Conservation (phyloP, 2,797 vertebrate species). For the Myiotriccus ornatus region DNA sequence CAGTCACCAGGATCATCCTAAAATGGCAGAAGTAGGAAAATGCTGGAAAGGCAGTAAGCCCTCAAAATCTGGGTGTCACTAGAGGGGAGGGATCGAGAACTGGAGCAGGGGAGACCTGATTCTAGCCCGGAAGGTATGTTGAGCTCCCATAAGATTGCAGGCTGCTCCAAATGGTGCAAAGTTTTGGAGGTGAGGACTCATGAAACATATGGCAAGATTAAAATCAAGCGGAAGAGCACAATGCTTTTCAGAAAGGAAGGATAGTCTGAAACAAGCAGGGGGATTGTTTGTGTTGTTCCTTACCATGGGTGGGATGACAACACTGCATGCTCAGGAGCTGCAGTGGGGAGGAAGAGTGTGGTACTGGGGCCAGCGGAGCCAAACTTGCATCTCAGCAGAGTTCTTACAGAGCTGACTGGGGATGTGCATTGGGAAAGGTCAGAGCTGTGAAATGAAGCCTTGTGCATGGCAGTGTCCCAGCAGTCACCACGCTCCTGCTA, state of each 20-base stretch:
- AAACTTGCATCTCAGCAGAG: background rate
- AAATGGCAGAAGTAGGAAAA: background rate
- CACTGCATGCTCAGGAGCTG: background rate
- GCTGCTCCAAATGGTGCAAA: background rate
- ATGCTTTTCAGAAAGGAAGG: background rate
- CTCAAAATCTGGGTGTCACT: background rate
- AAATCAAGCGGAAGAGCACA: background rate
- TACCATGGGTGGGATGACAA: background rate
- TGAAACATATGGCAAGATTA: background rate
- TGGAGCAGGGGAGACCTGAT: background rate
- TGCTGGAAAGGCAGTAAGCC: background rate
- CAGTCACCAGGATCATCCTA: background rate
- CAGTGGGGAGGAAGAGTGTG: background rate
- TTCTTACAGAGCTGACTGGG: accelerated
- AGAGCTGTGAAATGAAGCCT: background rate
- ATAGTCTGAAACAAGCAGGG: background rate
- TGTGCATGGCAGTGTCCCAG: background rate
- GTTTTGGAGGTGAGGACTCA: background rate
- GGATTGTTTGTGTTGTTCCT: background rate
- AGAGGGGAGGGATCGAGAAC: background rate
- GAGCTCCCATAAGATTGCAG: background rate
- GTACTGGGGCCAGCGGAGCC: background rate
- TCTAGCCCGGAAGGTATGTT: background rate
- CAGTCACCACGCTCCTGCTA: background rate
- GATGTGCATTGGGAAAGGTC: background rate